phyloP scores from a whole-genome alignment of 2,888 invertebrate genomes.

The Ryuthela nishihirai region DNA sequence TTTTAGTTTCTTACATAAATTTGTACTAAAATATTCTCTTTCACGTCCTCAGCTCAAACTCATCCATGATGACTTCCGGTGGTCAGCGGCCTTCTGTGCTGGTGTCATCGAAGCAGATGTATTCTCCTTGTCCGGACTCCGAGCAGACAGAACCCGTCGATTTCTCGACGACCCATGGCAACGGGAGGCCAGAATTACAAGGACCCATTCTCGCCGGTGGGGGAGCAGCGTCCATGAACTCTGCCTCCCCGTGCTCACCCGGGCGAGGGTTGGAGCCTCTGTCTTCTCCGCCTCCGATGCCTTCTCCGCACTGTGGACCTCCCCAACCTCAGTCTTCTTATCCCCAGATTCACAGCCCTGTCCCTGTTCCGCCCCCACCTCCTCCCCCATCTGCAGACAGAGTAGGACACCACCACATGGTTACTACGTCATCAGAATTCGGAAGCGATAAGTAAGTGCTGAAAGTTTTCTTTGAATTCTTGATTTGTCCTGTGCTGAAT shows the following conservation, averaged over 20 bases:
- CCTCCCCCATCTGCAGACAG: conserved; percentile 6
- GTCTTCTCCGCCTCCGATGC: background rate
- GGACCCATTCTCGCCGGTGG: no score
- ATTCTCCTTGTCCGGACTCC: conserved; percentile 35
- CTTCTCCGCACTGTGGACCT: background rate
- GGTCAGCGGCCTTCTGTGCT: conserved; percentile 30
- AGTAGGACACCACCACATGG: conserved; percentile 19
- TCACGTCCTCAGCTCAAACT: no score
- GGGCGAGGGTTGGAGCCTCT: background rate
- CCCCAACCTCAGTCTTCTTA: background rate
- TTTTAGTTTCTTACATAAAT: no score
- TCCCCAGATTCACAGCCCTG: background rate
- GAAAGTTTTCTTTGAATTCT: no score
- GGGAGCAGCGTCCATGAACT: no score
- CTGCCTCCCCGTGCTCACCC: background rate
- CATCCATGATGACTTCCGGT: no score
- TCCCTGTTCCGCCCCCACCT: conserved; percentile 5
- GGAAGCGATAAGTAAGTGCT: conserved; percentile 29
- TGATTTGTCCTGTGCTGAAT: no score
- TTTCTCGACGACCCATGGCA: conserved; percentile 56
- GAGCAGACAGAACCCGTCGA: conserved; percentile 68
- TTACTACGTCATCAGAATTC: conserved; percentile 24
- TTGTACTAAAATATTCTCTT: no score
- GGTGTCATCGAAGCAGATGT: conserved; percentile 15
- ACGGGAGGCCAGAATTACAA: conserved; percentile 10